A percentile compares a stretch with the other conserved stretches of the same genome.
Evolutionary conservation across 2,888 invertebrate genomes (phyloP).

Genomic region (Notodonta ziczac): DNA sequence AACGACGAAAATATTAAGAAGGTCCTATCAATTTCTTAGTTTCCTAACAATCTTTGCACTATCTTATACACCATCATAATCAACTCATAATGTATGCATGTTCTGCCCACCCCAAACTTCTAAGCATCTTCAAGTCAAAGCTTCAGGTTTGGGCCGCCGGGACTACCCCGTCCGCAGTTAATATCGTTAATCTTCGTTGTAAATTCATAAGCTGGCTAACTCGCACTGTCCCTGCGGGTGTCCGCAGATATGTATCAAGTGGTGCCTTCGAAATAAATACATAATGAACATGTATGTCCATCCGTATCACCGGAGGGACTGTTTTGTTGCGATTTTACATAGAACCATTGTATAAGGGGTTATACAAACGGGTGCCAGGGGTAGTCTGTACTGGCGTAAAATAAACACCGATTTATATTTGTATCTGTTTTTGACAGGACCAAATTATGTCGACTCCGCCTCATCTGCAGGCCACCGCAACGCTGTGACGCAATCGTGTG

Average conservation of each 20-base stretch:
- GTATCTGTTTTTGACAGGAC: too few species aligned
- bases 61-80: not conserved
- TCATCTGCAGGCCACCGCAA: too few species aligned
- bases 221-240: not conserved
- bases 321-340: not conserved
- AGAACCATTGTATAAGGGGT: too few species aligned
- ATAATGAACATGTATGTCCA: not conserved
- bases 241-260: not conserved
- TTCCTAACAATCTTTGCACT: not conserved
- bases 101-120: not conserved
- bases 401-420: too few species aligned
- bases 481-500: too few species aligned
- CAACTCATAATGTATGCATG: not conserved
- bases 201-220: not conserved
- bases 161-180: constrained; percentile 3
- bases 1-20: too few species aligned
- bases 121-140: not conserved
- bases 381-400: not conserved
- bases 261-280: not conserved
- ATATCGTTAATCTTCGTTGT: constrained; percentile 4
- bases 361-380: too few species aligned
- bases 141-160: not conserved
- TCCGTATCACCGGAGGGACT: not conserved
- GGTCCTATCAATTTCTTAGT: not conserved
- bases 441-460: too few species aligned